phyloP scores from a whole-genome alignment of 2,113 vertebrate species.

The Falco punctatus region DNA sequence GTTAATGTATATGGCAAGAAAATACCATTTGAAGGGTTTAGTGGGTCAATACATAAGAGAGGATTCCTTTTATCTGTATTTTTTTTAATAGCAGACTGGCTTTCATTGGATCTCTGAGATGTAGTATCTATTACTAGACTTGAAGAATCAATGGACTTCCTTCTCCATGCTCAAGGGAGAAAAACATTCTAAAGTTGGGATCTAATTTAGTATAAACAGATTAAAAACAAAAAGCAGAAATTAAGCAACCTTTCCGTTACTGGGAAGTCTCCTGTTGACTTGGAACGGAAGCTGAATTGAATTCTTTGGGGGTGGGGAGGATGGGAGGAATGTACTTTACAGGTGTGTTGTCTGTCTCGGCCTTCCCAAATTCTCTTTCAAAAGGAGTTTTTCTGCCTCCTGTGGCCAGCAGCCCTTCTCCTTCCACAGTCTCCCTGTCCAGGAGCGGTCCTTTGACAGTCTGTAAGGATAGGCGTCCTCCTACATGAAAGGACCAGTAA shows the following conservation, averaged over 20 bases:
- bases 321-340: neutral
- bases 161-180: neutral
- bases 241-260: neutral
- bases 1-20: neutral
- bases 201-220: neutral
- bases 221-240: neutral
- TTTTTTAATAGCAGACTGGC: neutral
- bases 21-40: neutral
- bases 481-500: accelerated
- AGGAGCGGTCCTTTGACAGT: neutral
- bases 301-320: neutral
- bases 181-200: neutral
- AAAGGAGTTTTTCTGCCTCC: neutral
- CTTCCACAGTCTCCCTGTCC: neutral
- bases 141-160: neutral
- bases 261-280: neutral
- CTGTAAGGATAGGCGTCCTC: neutral
- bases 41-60: neutral
- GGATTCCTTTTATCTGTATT: neutral
- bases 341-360: neutral
- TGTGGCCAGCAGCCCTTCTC: neutral
- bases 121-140: neutral
- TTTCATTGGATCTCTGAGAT: neutral
- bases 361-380: neutral
- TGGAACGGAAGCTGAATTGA: neutral